Base-by-base conservation (phyloP, 2,888 invertebrate genomes). In the Brachylomia viminalis region DNA sequence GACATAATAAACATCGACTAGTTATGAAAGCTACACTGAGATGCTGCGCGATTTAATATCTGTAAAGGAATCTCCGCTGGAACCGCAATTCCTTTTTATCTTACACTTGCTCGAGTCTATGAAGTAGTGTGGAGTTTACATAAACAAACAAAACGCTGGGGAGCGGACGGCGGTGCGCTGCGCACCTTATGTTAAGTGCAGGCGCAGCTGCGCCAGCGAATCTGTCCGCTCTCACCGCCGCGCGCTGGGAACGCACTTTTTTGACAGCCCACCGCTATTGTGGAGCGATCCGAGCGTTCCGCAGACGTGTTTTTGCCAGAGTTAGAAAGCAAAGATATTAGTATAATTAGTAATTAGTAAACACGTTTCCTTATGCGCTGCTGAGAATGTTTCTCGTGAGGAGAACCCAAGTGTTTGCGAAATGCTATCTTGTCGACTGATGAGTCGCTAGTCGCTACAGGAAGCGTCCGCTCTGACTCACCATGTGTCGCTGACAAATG, bases 201-300 rank as follows among this genome's bases (percentile, higher is more conserved):
- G 58, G 52, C 62, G 62, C 58, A 30, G 62, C 56, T 73, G 70
- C 70, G 73, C 52, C 56, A 79, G 68, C 73, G 65, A 70, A 72
- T 47, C 17, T n/a, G 11, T n/a, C n/a, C 49, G 82, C 84, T 87
- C 89, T 87, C 89, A 77, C 90, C 71, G 75, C 68, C 67, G 82
- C 79, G 75, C 58, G 77, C 78, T 91, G 92, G 87, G 91, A 93
- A 88, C 84, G 77, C 77, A 84, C 86, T 92, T 93, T 91, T 92
- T 90, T 87, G 87, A 86, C 77, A 83, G 76, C 79, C 81, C 71
- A 75, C 52, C 77, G 75, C 83, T 68, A 90, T 90, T 90, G 89
- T 89, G 75, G 47, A 79, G 69, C 47, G 69, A 73, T 90, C 68
- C 59, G 47, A 75, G 66, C 61, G 80, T 83, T 87, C 77, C 74